A percentile compares a stretch with the other conserved stretches of the same genome.
Conservation (phyloP, 2,888 invertebrate genomes). For the Lepetodrilus schrolli region DNA sequence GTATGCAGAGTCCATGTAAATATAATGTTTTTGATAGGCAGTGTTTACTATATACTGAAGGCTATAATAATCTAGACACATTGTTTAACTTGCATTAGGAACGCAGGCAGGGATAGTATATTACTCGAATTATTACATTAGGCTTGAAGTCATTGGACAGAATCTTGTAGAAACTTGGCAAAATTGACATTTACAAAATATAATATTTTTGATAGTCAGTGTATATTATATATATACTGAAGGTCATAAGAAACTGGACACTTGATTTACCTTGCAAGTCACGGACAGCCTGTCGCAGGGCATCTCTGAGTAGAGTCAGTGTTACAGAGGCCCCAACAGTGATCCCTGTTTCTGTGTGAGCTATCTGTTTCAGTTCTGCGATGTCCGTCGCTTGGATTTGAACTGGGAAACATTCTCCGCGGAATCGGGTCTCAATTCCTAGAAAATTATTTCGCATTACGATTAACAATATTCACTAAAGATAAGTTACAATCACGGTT, state of each 20-base stretch:
- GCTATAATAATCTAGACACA: too few species aligned
- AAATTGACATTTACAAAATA: neutral
- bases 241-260: too few species aligned
- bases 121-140: neutral
- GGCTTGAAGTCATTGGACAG: neutral
- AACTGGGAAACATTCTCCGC: constrained; percentile 82
- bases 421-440: constrained; percentile 91
- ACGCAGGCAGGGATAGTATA: neutral
- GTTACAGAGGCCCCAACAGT: constrained; percentile 87
- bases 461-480: constrained; percentile 80
- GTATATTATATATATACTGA: too few species aligned
- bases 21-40: too few species aligned
- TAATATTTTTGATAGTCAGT: too few species aligned
- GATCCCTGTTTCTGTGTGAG: constrained; percentile 78
- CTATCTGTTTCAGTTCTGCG: constrained; percentile 81
- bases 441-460: constrained; percentile 78
- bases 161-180: neutral
- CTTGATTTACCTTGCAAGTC: constrained; percentile 75
- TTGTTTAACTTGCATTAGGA: too few species aligned
- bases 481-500: neutral
- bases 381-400: constrained; percentile 83
- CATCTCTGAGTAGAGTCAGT: constrained; percentile 82
- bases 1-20: too few species aligned
- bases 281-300: constrained; percentile 45
- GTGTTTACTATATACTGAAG: too few species aligned